Evolutionary conservation across 1,140 invertebrate species (phyloP).

Genomic region (Triops cancriformis): DNA sequence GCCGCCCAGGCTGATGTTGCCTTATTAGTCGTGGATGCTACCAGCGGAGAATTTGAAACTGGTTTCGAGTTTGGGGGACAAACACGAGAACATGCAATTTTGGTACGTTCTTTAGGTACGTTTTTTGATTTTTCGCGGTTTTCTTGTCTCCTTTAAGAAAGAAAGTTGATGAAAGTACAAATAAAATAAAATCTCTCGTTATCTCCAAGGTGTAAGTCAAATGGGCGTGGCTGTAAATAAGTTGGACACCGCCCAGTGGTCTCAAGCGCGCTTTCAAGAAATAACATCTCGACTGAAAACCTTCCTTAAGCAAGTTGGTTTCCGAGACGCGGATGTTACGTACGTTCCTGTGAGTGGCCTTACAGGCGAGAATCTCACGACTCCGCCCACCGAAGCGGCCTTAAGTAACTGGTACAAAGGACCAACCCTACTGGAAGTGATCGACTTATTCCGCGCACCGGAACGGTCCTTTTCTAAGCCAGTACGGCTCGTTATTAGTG

Average conservation of each 20-base stretch:
- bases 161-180: not conserved
- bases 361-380: slow-evolving; percentile 81
- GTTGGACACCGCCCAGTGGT: slow-evolving; percentile 71
- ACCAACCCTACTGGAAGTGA: slow-evolving; percentile 68
- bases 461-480: slow-evolving; percentile 77
- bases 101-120: slow-evolving; percentile 79
- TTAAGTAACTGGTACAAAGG: slow-evolving; percentile 78
- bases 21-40: slow-evolving; percentile 90
- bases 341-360: slow-evolving; percentile 95
- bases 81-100: slow-evolving; percentile 91
- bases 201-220: slow-evolving; percentile 61
- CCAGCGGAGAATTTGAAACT: slow-evolving; percentile 94
- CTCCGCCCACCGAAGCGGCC: slow-evolving; percentile 53
- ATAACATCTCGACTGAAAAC: slow-evolving; percentile 71
- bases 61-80: slow-evolving; percentile 96
- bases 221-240: slow-evolving; percentile 79
- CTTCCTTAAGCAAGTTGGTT: slow-evolving; percentile 95
- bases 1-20: slow-evolving; percentile 96
- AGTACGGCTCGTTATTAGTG: slow-evolving; percentile 82
- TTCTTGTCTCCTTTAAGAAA: not conserved
- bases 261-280: slow-evolving; percentile 70
- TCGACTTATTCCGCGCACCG: slow-evolving; percentile 76
- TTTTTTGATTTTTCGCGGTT: slow-evolving; percentile 21
- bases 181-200: slow-evolving; percentile 15
- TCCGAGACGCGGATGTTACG: slow-evolving; percentile 73